phyloP scores from a whole-genome alignment of 2,888 invertebrate genomes.

The Osmoderma eremita region DNA sequence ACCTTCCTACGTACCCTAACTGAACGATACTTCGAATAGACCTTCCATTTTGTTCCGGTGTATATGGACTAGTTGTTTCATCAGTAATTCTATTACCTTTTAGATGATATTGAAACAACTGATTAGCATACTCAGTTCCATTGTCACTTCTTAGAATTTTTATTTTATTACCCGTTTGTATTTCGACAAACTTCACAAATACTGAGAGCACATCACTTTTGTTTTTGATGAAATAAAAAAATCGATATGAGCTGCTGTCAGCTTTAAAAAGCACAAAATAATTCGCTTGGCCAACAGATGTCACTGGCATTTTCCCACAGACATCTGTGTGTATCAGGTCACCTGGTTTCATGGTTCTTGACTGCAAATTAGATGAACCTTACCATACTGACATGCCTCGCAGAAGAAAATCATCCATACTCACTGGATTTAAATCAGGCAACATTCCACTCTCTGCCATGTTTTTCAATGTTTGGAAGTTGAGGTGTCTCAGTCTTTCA shows the following conservation, averaged over 20 bases:
- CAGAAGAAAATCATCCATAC: slow-evolving; percentile 42
- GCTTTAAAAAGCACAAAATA: slow-evolving; percentile 10
- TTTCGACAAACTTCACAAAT: slow-evolving; percentile 17
- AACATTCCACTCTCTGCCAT: slow-evolving; percentile 44
- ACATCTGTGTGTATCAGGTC: slow-evolving; percentile 28
- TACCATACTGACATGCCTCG: slow-evolving; percentile 39
- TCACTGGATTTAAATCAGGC: slow-evolving; percentile 38
- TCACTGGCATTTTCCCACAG: slow-evolving; percentile 2
- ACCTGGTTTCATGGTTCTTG: slow-evolving; percentile 14
- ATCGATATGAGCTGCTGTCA: not conserved
- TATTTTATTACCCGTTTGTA: slow-evolving; percentile 31
- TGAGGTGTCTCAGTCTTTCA: slow-evolving; percentile 30
- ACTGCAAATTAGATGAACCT: too few species aligned
- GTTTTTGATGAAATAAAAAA: not conserved
- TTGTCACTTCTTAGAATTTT: slow-evolving; percentile 43
- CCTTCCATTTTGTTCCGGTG: not conserved
- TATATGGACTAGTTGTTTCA: not conserved
- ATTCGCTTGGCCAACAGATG: slow-evolving; percentile 12
- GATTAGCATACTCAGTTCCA: slow-evolving; percentile 43
- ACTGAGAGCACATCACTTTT: slow-evolving; percentile 12
- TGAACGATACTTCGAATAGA: too few species aligned
- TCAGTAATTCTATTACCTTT: slow-evolving; percentile 46
- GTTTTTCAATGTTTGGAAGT: slow-evolving; percentile 41
- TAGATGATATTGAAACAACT: slow-evolving; percentile 40
- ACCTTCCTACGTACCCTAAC: too few species aligned